Conservation (phyloP, 2,888 invertebrate genomes). For the Mamestra brassicae region DNA sequence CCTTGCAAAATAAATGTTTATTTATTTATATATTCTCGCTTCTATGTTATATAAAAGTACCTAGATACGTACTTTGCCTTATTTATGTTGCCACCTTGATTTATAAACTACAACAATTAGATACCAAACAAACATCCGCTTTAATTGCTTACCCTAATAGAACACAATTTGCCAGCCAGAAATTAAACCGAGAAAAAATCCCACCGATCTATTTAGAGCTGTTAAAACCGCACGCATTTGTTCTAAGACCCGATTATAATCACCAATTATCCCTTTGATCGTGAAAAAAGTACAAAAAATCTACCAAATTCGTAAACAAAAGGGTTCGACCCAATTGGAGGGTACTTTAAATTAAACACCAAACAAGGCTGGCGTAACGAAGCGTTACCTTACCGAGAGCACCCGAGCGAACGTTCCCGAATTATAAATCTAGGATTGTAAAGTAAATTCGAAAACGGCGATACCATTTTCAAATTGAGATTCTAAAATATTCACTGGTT, state of each 20-base stretch:
- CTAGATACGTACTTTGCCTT: too few relatives aligned
- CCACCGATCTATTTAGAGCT: constrained; percentile 49
- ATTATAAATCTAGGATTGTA: constrained; percentile 53
- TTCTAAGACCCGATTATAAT: constrained; percentile 66
- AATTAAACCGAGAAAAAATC: constrained; percentile 57
- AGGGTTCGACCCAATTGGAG: constrained; percentile 64
- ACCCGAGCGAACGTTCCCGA: constrained; percentile 34
- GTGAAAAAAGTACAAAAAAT: constrained; percentile 69
- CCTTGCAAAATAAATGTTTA: too few relatives aligned
- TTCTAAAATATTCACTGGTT: constrained; percentile 8
- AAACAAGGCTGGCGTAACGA: constrained; percentile 55
- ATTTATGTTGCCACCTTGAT: constrained; percentile 12
- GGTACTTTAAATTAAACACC: constrained; percentile 70
- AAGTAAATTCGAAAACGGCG: constrained; percentile 41
- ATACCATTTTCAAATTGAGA: constrained; percentile 22
- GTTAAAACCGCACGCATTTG: constrained; percentile 60
- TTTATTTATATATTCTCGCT: too few relatives aligned
- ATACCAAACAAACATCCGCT: constrained; percentile 16
- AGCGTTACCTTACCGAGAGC: constrained; percentile 51
- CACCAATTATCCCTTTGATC: constrained; percentile 74
- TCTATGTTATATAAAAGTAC: not conserved
- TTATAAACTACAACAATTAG: constrained; percentile 28
- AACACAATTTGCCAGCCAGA: constrained; percentile 44
- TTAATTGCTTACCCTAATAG: constrained; percentile 30
- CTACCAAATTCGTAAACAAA: constrained; percentile 66